Evolutionary conservation across 2,888 invertebrate genomes (phyloP), one percentile per base, ranked within the genome.

Genomic region (Apeira syringaria): DNA sequence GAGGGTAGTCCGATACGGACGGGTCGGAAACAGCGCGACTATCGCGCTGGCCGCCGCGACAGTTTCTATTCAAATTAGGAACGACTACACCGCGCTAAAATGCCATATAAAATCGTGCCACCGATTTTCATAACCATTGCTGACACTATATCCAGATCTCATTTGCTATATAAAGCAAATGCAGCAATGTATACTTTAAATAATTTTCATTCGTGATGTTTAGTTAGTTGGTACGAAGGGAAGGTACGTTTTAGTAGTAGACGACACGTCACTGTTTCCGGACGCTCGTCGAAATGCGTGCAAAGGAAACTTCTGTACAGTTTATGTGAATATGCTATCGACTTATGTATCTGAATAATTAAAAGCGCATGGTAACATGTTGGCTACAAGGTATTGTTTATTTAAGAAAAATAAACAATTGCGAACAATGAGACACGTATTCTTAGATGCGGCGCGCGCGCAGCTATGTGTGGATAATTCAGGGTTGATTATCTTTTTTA

Each of bases 51-150:
- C 59, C 66, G 65, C 38, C 38, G 63, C 75, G 80, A 80, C 81
- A 75, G 71, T 81, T 80, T 79, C 79, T 79, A 81, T 81, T 81
- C 79, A 81, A 81, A 81, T 81, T 77, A 80, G 69, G 66, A 57
- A 56, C 68, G 50, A 57, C 56, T 60, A 58, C 32, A 61, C 56
- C 59, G 43, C 54, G 39, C 52, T 60, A 55, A 29, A 51, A 61
- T 56, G 59, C 44, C 27, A 57, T 50, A 42, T 47, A 34, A 42
- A 50, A 17, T 11, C 8, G 43, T 29, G 17, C 10, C 11, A 3
- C 42, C 36, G 40, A 35, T 37, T 38, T 8, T 20, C 5, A 1
- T 59, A 17, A 3, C 26, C 71, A 72, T 53, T 69, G 58, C 68
- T 43, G 34, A 12, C 43, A 66, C 29, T 26, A 2, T 2, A 10